Evolutionary conservation across 2,113 vertebrate species (phyloP), one percentile per base, ranked within the genome.

Genomic region (Hemicordylus capensis): DNA sequence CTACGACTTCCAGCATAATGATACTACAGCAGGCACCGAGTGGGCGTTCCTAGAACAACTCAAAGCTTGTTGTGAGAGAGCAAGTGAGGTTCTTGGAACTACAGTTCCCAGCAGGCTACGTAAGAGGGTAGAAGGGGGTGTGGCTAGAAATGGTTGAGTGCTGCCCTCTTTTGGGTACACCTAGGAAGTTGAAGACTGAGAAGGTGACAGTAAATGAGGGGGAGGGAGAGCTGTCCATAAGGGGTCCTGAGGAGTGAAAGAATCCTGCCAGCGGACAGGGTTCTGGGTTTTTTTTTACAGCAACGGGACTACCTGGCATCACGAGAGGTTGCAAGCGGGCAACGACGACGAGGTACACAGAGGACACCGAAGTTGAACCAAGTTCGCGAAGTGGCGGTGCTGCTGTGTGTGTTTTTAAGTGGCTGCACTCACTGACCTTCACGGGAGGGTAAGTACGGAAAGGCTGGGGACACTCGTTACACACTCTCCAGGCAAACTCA

Each of bases 321-420:
- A 84, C 42, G 46, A 54, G 34, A 39, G 31, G 6, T 11, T 12
- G 22, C 28, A 20, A n/a, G 46, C 7, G 44, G 34, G 4, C 42
- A 4, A 54, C 6, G 51, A 54, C 44, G 59, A n/a, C 11, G 19
- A 15, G 42, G 31, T 58, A 19, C 12, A n/a, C 78, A 69, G 80
- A 74, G 84, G 87, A 87, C 89, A 81, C 88, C 90, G 72, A 89
- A 94, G 87, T 91, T 89, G 86, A 73, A 86, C 2, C 90, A 83
- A 94, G 89, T 93, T 90, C 83, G 80, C 83, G 63, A 89, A 93
- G 90, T 46, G 84, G 58, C 87, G 61, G 76, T 26, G 15, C 46
- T 6, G 42, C 54, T 10, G 56, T 28, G 69, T 34, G 24, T 44
- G 44, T 59, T 48, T 7, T 34, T 48, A n/a, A 44, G 66, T 39